Conservation (phyloP, 2,888 invertebrate species). For the Drosophila percnosoma region DNA sequence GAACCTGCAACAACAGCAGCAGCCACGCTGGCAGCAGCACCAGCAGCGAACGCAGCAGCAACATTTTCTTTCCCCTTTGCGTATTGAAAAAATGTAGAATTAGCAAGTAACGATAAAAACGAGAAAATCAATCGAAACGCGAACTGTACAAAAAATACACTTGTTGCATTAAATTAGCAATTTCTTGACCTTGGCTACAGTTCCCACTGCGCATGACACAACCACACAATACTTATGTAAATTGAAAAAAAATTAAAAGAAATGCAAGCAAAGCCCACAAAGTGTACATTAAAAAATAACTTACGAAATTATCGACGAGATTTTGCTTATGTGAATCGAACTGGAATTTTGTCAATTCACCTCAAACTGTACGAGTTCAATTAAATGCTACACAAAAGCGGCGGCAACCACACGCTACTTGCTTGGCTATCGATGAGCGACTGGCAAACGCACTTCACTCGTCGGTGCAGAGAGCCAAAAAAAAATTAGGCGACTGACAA, state of each 20-base stretch:
- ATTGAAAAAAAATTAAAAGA: slow-evolving; percentile 24
- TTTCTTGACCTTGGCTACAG: slow-evolving; percentile 57
- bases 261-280: slow-evolving; percentile 11
- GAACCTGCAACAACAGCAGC: slow-evolving; percentile 15
- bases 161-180: slow-evolving; percentile 57
- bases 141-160: slow-evolving; percentile 43
- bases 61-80: slow-evolving; percentile 32
- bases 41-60: slow-evolving; percentile 23
- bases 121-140: slow-evolving; percentile 7
- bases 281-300: slow-evolving; percentile 9
- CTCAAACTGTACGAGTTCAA: slow-evolving; percentile 22
- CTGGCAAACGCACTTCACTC: slow-evolving; percentile 44
- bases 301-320: slow-evolving; percentile 17
- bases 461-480: slow-evolving; percentile 5
- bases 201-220: slow-evolving; percentile 63
- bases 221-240: slow-evolving; percentile 62
- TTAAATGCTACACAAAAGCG: slow-evolving; percentile 20
- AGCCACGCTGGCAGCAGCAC: slow-evolving; percentile 23
- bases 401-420: slow-evolving; percentile 21
- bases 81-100: slow-evolving; percentile 30
- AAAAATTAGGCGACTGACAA: slow-evolving; percentile 1
- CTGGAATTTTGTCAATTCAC: not conserved
- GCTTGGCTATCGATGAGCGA: slow-evolving; percentile 51
- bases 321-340: slow-evolving; percentile 6
- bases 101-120: slow-evolving; percentile 15